Percentiles rank a stretch among this genome's conserved stretches.
Conservation (phyloP, 1,140 invertebrate species). For the Berghia stephanieae region DNA sequence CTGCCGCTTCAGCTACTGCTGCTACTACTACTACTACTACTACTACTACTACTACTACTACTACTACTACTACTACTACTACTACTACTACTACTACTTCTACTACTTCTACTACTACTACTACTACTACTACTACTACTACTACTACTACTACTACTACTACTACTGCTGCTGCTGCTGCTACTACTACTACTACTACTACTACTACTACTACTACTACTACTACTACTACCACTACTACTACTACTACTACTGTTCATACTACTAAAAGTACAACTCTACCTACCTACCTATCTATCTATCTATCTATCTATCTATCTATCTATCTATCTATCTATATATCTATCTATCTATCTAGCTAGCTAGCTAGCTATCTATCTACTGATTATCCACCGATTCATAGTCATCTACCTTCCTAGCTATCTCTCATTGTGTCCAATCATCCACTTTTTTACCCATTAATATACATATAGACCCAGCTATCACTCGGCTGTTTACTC, state of each 20-base stretch:
- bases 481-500: too few relatives aligned
- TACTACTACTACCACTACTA: background rate
- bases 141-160: slow-evolving; percentile 18
- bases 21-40: slow-evolving; percentile 6
- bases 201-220: slow-evolving; percentile 7
- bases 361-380: too few relatives aligned
- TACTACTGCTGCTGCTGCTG: slow-evolving; percentile 10
- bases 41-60: slow-evolving; percentile 8
- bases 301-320: background rate
- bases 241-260: too few relatives aligned
- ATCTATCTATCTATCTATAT: too few relatives aligned
- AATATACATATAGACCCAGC: too few relatives aligned
- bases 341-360: too few relatives aligned
- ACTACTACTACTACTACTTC: background rate
- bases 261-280: too few relatives aligned
- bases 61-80: slow-evolving; percentile 7
- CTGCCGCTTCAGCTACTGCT: background rate
- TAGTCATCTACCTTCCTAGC: too few relatives aligned
- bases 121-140: slow-evolving; percentile 11
- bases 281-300: too few relatives aligned
- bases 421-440: too few relatives aligned
- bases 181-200: background rate
- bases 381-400: too few relatives aligned
- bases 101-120: slow-evolving; percentile 2
- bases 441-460: too few relatives aligned